Percentiles rank a stretch among this genome's conserved stretches.
Conservation (phyloP, 2,113 vertebrate genomes). For the Myrmecobius fasciatus region DNA sequence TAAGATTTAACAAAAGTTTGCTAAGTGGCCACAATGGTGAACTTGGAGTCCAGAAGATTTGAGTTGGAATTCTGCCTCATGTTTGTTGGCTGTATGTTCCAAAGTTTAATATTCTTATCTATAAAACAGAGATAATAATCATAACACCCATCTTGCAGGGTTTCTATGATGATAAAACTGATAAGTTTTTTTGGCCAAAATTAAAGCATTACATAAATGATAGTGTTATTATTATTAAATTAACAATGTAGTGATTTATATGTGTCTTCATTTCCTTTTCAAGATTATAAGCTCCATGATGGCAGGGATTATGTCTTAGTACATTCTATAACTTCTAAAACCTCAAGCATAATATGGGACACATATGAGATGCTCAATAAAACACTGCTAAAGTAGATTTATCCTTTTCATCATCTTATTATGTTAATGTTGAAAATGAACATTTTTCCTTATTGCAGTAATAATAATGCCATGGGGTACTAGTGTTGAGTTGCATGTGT, state of each 20-base stretch:
- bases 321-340: background rate
- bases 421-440: background rate
- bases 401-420: background rate
- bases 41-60: background rate
- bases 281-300: background rate
- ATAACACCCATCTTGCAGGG: accelerated
- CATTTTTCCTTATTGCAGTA: background rate
- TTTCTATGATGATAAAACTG: too few species aligned
- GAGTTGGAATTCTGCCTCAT: background rate
- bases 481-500: background rate
- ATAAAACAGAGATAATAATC: background rate
- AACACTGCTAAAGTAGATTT: background rate
- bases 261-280: background rate
- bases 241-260: background rate
- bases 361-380: background rate
- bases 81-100: background rate
- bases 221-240: background rate
- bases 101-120: background rate
- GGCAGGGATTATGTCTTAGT: background rate
- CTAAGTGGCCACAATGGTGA: background rate
- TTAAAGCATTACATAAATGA: background rate
- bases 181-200: background rate
- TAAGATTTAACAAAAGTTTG: background rate
- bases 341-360: background rate
- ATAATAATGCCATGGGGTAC: background rate